These are phyloP conservation scores for Perizoma affinitatum DNA, from an alignment of 2,888 invertebrate species.

Conservation along the genomic window DNA sequence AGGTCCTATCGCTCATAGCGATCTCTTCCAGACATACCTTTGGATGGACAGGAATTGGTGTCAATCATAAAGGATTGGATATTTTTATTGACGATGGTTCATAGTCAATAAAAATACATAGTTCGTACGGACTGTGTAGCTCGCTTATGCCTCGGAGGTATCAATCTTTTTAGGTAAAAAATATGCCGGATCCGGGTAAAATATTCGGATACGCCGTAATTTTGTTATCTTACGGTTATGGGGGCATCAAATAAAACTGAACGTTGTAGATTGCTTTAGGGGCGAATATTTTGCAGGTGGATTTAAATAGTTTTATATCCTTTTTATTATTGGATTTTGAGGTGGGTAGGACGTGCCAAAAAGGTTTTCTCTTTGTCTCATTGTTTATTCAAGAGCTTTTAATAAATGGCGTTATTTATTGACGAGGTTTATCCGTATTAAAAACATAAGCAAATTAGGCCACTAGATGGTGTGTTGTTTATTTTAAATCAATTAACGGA, in stretches of 20 bases:
- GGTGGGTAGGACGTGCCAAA: neutral
- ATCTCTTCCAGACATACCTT: too few relatives aligned
- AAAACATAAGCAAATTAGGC: too few relatives aligned
- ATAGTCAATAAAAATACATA: neutral
- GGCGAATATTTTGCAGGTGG: constrained; percentile 24
- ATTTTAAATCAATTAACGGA: too few relatives aligned
- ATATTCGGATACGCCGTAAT: constrained; percentile 41
- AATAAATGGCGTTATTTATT: too few relatives aligned
- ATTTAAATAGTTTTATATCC: constrained; percentile 24
- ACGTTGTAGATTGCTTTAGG: constrained; percentile 31
- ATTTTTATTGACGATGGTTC: too few relatives aligned
- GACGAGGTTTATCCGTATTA: too few relatives aligned
- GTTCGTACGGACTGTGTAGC: neutral
- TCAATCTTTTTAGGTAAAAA: constrained; percentile 30
- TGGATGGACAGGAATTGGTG: too few relatives aligned
- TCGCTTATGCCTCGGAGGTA: constrained; percentile 2
- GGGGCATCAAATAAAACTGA: constrained; percentile 38
- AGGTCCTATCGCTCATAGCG: too few relatives aligned
- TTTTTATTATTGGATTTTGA: constrained; percentile 7
- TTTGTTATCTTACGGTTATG: constrained; percentile 39
- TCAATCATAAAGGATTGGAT: too few relatives aligned
- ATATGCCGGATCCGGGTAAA: constrained; percentile 38
- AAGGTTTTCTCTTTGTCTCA: neutral
- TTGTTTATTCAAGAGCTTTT: neutral
- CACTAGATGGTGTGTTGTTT: too few relatives aligned